Evolutionary conservation across 2,888 invertebrate species (phyloP).

Genomic region (Synanthedon myopaeformis): DNA sequence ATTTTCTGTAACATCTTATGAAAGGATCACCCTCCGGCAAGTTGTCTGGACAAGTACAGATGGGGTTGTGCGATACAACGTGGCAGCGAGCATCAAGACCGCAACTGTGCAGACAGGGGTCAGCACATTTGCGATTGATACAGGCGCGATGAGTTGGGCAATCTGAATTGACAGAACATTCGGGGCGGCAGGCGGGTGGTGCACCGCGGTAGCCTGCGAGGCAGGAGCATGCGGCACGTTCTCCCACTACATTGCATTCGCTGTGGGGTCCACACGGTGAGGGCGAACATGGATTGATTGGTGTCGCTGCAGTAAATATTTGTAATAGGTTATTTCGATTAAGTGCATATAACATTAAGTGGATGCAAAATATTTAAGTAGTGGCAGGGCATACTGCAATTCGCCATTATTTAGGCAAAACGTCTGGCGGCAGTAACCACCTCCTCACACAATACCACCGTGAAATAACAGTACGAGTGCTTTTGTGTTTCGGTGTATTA

Average conservation of each 20-base stretch:
- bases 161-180: slow-evolving; percentile 82
- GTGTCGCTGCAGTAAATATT: slow-evolving; percentile 14
- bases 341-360: too few species aligned
- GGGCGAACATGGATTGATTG: slow-evolving; percentile 76
- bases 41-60: slow-evolving; percentile 77
- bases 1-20: slow-evolving; percentile 72
- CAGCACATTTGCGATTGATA: slow-evolving; percentile 79
- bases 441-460: too few species aligned
- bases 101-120: slow-evolving; percentile 82
- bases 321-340: too few species aligned
- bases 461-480: too few species aligned
- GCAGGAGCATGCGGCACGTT: slow-evolving; percentile 81
- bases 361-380: too few species aligned
- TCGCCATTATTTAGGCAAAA: too few species aligned
- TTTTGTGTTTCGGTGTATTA: too few species aligned
- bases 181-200: slow-evolving; percentile 81
- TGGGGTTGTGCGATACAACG: slow-evolving; percentile 83
- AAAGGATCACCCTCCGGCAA: slow-evolving; percentile 83
- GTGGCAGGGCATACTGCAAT: too few species aligned
- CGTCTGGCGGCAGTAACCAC: too few species aligned
- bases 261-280: slow-evolving; percentile 84
- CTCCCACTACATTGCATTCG: slow-evolving; percentile 76
- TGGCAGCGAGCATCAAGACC: slow-evolving; percentile 82
- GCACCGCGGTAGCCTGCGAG: slow-evolving; percentile 76
- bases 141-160: slow-evolving; percentile 80